Base-by-base conservation (phyloP, 2,113 vertebrate genomes). In the Noctilio leporinus region DNA sequence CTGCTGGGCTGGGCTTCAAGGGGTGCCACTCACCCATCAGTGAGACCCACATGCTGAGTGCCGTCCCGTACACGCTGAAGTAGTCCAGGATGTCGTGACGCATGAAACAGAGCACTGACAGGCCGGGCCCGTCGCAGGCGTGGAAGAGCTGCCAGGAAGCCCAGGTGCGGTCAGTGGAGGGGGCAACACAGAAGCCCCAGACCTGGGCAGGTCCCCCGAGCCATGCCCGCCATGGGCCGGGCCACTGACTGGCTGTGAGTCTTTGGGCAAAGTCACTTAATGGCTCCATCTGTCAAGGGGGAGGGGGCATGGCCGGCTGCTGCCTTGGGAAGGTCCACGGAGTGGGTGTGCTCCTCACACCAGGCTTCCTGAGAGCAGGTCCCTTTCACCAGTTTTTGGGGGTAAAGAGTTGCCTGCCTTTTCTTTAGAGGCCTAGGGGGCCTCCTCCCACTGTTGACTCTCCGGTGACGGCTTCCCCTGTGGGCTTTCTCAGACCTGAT, bases 41-140 rank as follows among this genome's bases (percentile, higher is more conserved):
- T 0, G 99, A 99, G 96, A 99, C 99, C 99, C 99, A 99, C 98
- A 99, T 99, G 93, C 99, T 99, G 76, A 99, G 98, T 0, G 99
- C 99, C 0, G 99, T 99, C 40, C 99, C 99, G 0, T 99, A 99
- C 86, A 99, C 98, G 26, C 98, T 99, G 98, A 99, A 99, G 81
- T 99, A 99, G 94, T 99, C 99, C 97, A 99, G 98, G 69, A 99
- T 89, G 78, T 99, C 99, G 0, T 98, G 99, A 28, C 98, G 99
- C 99, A 99, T 98, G 97, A 99, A 99, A 47, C 99, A 99, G 22
- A 99, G 97, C 91, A 99, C 97, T 0, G 99, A 98, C 12, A 99
- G 97, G 2, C 99, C 99, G 0, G 99, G 99, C 0, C 99, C 98
- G 0, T 99, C 98, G 69, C 99, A 99, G 0, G 98, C 98, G 0